A percentile compares a stretch with the other conserved stretches of the same genome.
Conservation (phyloP, 2,113 vertebrate species). For the Sturnus vulgaris region DNA sequence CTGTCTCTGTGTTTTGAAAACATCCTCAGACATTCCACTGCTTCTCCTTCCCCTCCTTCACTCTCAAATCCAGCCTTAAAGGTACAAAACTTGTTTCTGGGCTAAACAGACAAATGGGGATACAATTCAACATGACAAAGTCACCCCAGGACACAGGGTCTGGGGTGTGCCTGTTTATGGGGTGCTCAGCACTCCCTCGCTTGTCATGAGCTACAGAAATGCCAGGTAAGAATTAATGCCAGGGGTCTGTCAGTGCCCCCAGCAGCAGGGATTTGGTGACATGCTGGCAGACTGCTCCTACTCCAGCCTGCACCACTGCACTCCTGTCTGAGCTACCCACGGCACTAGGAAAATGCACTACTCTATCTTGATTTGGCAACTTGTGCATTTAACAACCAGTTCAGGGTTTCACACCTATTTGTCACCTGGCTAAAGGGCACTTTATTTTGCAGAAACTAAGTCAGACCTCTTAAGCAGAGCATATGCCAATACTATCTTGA, state of each 20-base stretch:
- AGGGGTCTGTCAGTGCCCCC: neutral
- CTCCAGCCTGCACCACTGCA: neutral
- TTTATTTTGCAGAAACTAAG: neutral
- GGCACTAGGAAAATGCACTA: neutral
- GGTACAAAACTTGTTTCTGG: no score
- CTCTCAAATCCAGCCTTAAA: no score
- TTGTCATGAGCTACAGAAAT: fast-evolving
- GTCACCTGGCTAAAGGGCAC: neutral
- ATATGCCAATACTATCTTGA: neutral
- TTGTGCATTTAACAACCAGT: neutral
- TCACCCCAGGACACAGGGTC: no score
- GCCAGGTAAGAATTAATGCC: neutral
- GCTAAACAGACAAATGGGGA: no score
- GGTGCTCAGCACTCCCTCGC: fast-evolving
- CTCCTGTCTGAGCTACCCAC: neutral
- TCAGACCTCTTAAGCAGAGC: neutral
- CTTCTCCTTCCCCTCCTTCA: no score
- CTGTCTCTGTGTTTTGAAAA: no score
- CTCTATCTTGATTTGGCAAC: neutral
- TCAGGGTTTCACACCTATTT: neutral
- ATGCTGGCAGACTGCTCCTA: neutral
- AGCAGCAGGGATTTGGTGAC: neutral
- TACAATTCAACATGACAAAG: no score
- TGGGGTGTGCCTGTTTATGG: fast-evolving
- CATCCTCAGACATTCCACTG: no score